Base-by-base conservation (phyloP, 2,113 vertebrate genomes). In the Pachycephala philippinensis region DNA sequence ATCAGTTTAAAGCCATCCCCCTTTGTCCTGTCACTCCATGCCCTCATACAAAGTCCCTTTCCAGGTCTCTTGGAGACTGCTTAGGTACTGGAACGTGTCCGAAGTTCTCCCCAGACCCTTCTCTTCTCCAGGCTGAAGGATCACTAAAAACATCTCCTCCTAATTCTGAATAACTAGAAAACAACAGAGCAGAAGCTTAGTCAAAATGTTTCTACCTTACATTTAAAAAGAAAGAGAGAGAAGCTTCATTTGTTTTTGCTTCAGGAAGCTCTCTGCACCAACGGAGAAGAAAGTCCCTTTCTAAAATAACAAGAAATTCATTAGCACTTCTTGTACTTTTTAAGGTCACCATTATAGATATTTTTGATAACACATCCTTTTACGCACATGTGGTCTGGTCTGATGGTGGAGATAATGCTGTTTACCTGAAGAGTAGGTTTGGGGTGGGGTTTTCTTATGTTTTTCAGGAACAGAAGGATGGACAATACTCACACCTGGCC, bases 281-380 rank as follows among this genome's bases (percentile, higher is more conserved):
- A 92, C 86, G 0, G 93, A 93, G 92, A 87, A 96, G 88, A 96
- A 97, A 97, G 96, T 96, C 96, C 96, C 96, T 96, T 97, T 97
- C 93, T 95, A 89, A 92, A 97, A 97, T 96, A 97, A 96, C 96
- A 96, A 97, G 96, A 95, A 96, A 87, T 94, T 96, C 96, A 96
- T 97, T 96, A 94, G 93, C 86, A 93, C 80, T 87, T 88, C 93
- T 96, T 76, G 96, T 96, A 64, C 92, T 68, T 92, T 96, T 97
- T 96, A 97, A 97, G 96, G 96, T 96, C 96, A 97, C 95, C 96
- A 95, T 93, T 94, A 84, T 11, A 96, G 96, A 96, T 96, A 96
- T 96, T 97, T 97, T 96, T 95, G 96, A 97, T 94, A 97, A 79
- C 86, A 96, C 96, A 97, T 96, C 96, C 96, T 97, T 91, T 96